Base-by-base conservation (phyloP, 1,140 invertebrate genomes). In the Ectropis grisescens region DNA sequence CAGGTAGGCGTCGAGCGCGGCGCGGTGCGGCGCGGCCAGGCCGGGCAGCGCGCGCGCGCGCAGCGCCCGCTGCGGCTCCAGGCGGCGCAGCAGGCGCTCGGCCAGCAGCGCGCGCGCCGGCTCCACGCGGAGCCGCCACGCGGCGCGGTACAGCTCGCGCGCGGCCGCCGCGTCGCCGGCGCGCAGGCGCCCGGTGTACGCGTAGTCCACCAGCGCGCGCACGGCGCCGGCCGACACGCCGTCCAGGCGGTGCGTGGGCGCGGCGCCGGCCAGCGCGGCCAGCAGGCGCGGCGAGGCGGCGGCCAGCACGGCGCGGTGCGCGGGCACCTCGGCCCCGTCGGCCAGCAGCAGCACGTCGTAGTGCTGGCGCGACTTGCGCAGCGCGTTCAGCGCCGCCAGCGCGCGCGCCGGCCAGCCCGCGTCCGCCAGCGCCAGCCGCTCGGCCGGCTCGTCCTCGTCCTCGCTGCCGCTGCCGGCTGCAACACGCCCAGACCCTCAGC, bases 291-390 rank as follows among this genome's bases (percentile, higher is more conserved):
- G 89, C 37, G 90, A 92, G 13, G 88, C 88, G 40, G 90, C 88
- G 1, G 91, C 91, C 27, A 95, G 69, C 12, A 94, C 90, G 19
- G 88, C 89, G 46, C 89, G 84, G 71, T 93, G 93, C 12, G 89
- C 91, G 42, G 89, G 86, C 19, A 94, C 84, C 75, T 93, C 91
- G 5, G 85, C 84, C 64, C 84, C 90, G 25, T 86, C 89, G 64
- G 92, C 90, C 65, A 91, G 88, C 47, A 94, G 84, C 51, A n/a
- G n/a, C n/a, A 90, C 86, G 78, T 94, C 92, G 80, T 90, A 94
- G 74, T 93, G 91, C 53, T 91, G 88, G 33, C 85, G 85, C 58
- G 90, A 91, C 69, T 91, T 90, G 31, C 90, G 82, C 84, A 94
- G 88, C 78, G 86, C 90, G 74, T 92, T 90, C 23, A 93, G 82